Conservation (phyloP, 1,140 invertebrate genomes). For the Drosophila saltans region DNA sequence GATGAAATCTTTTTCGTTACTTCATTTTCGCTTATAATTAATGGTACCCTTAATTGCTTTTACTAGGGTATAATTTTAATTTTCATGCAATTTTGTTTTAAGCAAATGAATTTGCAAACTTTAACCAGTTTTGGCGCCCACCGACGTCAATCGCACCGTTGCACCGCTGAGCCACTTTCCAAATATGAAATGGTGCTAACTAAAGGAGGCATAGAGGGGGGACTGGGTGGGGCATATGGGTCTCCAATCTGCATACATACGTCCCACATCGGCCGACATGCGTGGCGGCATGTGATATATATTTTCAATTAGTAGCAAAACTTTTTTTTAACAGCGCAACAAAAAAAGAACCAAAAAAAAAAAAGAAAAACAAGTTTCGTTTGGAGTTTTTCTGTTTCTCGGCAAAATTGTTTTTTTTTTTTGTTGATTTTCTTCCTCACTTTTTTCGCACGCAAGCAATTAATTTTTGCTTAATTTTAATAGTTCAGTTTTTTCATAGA, state of each 20-base stretch:
- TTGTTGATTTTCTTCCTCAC: background rate
- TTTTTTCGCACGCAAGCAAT: conserved; percentile 48
- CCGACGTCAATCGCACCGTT: conserved; percentile 55
- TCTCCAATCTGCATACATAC: conserved; percentile 48
- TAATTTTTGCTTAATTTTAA: conserved; percentile 74
- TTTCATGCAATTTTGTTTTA: background rate
- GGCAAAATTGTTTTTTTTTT: conserved; percentile 30
- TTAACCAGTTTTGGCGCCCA: conserved; percentile 32
- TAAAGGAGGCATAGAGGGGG: background rate
- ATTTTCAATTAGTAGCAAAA: conserved; percentile 71
- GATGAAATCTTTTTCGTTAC: background rate
- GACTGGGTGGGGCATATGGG: background rate
- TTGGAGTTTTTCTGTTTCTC: conserved; percentile 19
- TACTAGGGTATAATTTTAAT: conserved; percentile 4
- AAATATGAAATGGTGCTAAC: conserved; percentile 4
- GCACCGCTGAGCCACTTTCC: conserved; percentile 52
- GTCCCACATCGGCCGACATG: conserved; percentile 51
- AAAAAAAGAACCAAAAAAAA: conserved; percentile 22
- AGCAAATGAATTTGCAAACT: conserved; percentile 1
- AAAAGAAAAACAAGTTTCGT: conserved; percentile 44
- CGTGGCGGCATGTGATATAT: conserved; percentile 58
- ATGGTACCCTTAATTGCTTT: background rate
- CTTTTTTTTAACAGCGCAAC: conserved; percentile 34
- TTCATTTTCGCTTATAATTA: background rate
- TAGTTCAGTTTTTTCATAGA: conserved; percentile 37